phyloP scores from a whole-genome alignment of 2,113 vertebrate genomes.

The Anser brachyrhynchus region DNA sequence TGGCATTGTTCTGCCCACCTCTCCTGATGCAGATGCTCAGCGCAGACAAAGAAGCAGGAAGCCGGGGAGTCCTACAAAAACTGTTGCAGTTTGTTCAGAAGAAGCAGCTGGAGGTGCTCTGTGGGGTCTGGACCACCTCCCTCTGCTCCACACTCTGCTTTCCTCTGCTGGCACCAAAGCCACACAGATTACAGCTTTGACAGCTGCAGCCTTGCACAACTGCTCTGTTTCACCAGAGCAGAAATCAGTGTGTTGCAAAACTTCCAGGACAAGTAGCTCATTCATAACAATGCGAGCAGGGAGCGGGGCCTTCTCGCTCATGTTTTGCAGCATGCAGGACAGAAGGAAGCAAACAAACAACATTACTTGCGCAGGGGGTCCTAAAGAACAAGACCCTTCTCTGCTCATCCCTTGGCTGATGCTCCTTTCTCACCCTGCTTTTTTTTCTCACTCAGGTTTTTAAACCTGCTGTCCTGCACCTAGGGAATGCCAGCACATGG shows the following conservation, averaged over 20 bases:
- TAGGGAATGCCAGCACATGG: fast-evolving
- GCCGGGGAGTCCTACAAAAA: background rate
- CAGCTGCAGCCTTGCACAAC: conserved; percentile 47
- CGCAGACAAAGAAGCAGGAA: background rate
- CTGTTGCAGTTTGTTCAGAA: background rate
- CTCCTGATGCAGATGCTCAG: background rate
- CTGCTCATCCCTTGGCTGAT: background rate
- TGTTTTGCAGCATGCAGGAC: fast-evolving
- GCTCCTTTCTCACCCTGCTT: background rate
- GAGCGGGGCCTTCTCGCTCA: background rate
- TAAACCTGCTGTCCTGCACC: background rate
- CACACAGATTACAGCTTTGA: background rate
- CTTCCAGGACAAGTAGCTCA: background rate
- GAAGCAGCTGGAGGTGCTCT: conserved; percentile 23
- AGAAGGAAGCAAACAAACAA: background rate
- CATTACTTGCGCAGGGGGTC: background rate
- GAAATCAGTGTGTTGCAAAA: conserved; percentile 18
- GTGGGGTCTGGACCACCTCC: background rate
- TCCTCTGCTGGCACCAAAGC: background rate
- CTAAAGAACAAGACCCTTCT: background rate
- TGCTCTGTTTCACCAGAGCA: background rate
- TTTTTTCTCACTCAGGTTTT: background rate
- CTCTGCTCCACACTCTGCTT: background rate
- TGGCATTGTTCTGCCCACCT: background rate
- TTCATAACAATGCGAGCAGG: background rate